phyloP scores from a whole-genome alignment of 2,888 invertebrate species.

The Stratiomys singularior region DNA sequence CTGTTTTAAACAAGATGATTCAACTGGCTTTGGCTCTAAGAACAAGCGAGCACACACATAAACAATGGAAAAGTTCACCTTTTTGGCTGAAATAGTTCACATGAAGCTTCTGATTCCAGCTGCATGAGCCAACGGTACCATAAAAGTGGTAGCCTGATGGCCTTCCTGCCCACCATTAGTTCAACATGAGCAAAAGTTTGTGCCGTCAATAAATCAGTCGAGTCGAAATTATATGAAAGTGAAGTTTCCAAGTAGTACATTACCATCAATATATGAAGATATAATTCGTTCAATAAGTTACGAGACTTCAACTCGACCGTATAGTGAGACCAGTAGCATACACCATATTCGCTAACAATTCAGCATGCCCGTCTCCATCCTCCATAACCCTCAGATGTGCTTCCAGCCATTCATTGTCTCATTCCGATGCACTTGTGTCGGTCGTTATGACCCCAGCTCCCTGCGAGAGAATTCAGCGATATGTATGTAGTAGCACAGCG shows the following conservation, averaged over 20 bases:
- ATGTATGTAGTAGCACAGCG: not conserved
- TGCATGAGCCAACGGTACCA: not conserved
- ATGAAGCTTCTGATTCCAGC: not conserved
- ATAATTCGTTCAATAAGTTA: slow-evolving; percentile 47
- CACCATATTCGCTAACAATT: slow-evolving; percentile 31
- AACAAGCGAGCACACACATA: not conserved
- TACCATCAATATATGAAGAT: slow-evolving; percentile 48
- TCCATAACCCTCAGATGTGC: not conserved
- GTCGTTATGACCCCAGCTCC: slow-evolving; percentile 23
- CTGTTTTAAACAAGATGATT: not conserved
- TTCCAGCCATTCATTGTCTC: slow-evolving; percentile 23
- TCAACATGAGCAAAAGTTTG: slow-evolving; percentile 44
- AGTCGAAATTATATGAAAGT: slow-evolving; percentile 46
- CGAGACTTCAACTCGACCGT: slow-evolving; percentile 28
- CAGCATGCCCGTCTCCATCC: not conserved
- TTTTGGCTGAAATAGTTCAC: not conserved
- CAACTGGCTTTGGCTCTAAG: not conserved
- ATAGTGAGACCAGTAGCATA: slow-evolving; percentile 27
- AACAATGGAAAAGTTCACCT: slow-evolving; percentile 22
- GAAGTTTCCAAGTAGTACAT: slow-evolving; percentile 47
- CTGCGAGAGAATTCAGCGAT: slow-evolving; percentile 22
- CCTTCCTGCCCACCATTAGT: slow-evolving; percentile 40
- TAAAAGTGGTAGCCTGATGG: slow-evolving; percentile 30
- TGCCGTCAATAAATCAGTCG: slow-evolving; percentile 47
- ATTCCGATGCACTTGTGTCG: slow-evolving; percentile 32